Evolutionary conservation across 1,140 invertebrate species (phyloP).

Genomic region (Tribolium castaneum): DNA sequence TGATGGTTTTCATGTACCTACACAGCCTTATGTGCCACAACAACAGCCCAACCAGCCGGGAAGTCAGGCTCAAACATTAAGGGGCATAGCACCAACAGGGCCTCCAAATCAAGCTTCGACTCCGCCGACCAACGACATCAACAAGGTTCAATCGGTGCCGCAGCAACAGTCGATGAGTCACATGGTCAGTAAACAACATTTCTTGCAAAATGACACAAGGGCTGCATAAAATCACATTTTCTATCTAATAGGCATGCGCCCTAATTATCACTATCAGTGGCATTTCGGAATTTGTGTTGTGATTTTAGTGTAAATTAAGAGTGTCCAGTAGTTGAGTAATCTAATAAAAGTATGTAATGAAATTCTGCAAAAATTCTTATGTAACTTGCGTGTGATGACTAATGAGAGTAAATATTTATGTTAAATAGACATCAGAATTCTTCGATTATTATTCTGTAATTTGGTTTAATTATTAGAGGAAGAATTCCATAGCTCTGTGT

Average conservation of each 20-base stretch:
- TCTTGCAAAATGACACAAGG: not conserved
- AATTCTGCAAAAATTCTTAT: too few species aligned
- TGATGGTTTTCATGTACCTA: constrained; percentile 49
- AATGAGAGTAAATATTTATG: too few species aligned
- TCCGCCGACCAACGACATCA: constrained; percentile 60
- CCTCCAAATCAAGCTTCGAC: constrained; percentile 63
- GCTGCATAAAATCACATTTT: not conserved
- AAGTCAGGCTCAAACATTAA: constrained; percentile 56
- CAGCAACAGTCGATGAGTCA: constrained; percentile 54
- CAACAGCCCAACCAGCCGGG: constrained; percentile 56
- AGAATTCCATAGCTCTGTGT: not conserved
- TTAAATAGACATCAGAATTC: too few species aligned
- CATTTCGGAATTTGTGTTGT: not conserved
- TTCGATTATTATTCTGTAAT: too few species aligned
- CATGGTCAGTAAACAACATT: constrained; percentile 5
- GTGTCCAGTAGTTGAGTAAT: too few species aligned
- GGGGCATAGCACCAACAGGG: constrained; percentile 56
- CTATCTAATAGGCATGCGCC: not conserved
- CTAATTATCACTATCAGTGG: not conserved
- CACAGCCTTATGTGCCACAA: constrained; percentile 43
- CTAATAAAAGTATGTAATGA: too few species aligned
- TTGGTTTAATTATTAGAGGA: too few species aligned
- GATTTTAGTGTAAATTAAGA: not conserved
- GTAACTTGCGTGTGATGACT: too few species aligned
- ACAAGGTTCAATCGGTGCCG: constrained; percentile 56